Base-by-base conservation (phyloP, 2,888 invertebrate genomes). In the Drosophila meridiana region DNA sequence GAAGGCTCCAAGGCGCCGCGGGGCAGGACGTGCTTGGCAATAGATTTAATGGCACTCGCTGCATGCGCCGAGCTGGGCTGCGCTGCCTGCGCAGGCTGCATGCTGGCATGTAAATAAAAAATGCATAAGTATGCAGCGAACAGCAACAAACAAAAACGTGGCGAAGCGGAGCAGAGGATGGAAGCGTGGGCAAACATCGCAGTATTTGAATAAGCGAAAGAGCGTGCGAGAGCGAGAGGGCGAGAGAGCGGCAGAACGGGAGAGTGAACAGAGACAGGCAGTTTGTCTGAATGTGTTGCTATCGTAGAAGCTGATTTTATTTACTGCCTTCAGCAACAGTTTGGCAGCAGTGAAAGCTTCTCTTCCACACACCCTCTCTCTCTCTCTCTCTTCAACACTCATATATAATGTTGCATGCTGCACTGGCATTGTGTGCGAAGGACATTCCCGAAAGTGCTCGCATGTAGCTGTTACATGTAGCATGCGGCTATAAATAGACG, bases 291-390 rank as follows among this genome's bases (percentile, higher is more conserved):
- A 48, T 71, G 73, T 63, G 63, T 62, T 34, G 50, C 50, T 78
- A 80, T 75, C 69, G 68, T 57, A 68, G 77, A 74, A 78, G 83
- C 78, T 80, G 89, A 81, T 89, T 89, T 89, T 76, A 84, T 86
- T 83, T 89, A 89, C 76, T 70, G 83, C 73, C 67, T 70, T 70
- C 81, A 81, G 87, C 86, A 87, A 87, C 86, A 87, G 86, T 90
- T 90, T 89, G 83, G 66, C 70, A 50, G 56, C 56, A 30, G 13
- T 4, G 36, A 56, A 40, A 20, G 40, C 56, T 40, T 8, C 38
- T 5, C 26, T 14, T 28, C 53, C 26, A 4, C 52, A 59, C n/a
- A 2, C 8, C 8, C 34, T 20, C 32, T 8, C 30, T 13, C 26
- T 4, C 4, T 1, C 48, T 3, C 32, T 20, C 6, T 20, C 52